A percentile compares a stretch with the other conserved stretches of the same genome.
phyloP scores from a whole-genome alignment of 2,113 vertebrate genomes.

The Corythornis cristatus region DNA sequence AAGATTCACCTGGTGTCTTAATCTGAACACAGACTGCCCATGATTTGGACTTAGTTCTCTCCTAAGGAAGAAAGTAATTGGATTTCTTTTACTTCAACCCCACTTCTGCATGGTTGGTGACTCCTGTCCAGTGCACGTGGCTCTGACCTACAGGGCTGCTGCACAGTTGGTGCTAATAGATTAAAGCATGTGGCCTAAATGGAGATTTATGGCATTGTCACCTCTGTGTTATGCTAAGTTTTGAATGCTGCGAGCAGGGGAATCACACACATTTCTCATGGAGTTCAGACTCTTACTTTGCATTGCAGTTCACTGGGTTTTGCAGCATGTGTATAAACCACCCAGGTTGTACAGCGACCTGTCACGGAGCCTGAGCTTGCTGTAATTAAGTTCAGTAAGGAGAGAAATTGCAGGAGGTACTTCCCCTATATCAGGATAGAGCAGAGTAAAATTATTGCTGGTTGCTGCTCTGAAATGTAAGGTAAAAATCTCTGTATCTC shows the following conservation, averaged over 20 bases:
- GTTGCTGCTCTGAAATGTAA: background rate
- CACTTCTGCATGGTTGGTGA: background rate
- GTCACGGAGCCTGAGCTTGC: background rate
- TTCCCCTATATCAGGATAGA: background rate
- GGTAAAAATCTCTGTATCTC: background rate
- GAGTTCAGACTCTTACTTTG: background rate
- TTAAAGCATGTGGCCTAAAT: constrained; percentile 20
- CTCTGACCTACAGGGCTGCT: constrained; percentile 22
- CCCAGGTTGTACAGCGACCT: background rate
- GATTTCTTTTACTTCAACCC: background rate
- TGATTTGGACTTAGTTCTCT: background rate
- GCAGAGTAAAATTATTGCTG: background rate
- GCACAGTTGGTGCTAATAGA: background rate
- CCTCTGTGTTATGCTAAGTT: background rate
- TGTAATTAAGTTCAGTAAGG: background rate
- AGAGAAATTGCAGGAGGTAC: background rate
- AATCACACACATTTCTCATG: background rate
- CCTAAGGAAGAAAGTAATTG: background rate
- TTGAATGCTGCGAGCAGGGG: background rate
- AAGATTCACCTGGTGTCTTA: background rate
- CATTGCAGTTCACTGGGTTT: background rate
- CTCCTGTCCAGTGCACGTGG: background rate
- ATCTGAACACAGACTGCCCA: background rate
- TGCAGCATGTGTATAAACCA: background rate
- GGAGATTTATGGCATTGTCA: constrained; percentile 58